Evolutionary conservation across 2,797 vertebrate species (phyloP).

Genomic region (Hypotaenidia philippensis): DNA sequence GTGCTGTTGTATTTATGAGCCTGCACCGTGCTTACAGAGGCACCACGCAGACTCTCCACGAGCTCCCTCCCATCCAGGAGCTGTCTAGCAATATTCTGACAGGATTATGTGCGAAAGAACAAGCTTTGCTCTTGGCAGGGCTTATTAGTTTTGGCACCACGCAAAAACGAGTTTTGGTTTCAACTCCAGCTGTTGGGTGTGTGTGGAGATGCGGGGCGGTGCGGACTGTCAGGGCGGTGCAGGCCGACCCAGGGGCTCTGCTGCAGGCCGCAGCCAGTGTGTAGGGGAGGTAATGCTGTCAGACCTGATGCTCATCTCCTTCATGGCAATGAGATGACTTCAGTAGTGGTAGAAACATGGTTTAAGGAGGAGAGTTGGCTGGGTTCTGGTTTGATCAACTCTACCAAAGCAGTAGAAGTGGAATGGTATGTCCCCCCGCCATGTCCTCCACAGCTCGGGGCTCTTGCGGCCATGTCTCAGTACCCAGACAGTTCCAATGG

Average conservation of each 20-base stretch:
- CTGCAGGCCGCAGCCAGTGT: too few relatives aligned
- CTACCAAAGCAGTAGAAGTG: background rate
- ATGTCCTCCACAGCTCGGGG: background rate
- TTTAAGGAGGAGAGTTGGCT: background rate
- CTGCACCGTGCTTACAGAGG: background rate
- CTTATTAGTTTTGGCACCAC: background rate
- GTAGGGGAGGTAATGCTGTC: background rate
- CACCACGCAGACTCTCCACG: background rate
- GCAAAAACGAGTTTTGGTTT: background rate
- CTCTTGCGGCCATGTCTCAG: rapidly evolving
- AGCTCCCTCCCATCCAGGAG: background rate
- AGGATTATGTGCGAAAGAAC: background rate
- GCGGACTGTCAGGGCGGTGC: too few relatives aligned
- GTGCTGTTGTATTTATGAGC: background rate
- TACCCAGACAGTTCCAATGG: background rate
- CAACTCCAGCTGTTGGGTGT: background rate
- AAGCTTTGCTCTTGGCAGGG: background rate
- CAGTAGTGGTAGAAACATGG: background rate
- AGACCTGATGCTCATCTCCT: background rate
- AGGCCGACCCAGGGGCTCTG: background rate
- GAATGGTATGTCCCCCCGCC: background rate
- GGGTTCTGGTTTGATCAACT: background rate
- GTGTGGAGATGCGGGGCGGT: background rate
- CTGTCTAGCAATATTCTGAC: background rate
- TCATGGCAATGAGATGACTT: background rate